Base-by-base conservation (phyloP, 2,797 vertebrate species). In the Labroides dimidiatus region DNA sequence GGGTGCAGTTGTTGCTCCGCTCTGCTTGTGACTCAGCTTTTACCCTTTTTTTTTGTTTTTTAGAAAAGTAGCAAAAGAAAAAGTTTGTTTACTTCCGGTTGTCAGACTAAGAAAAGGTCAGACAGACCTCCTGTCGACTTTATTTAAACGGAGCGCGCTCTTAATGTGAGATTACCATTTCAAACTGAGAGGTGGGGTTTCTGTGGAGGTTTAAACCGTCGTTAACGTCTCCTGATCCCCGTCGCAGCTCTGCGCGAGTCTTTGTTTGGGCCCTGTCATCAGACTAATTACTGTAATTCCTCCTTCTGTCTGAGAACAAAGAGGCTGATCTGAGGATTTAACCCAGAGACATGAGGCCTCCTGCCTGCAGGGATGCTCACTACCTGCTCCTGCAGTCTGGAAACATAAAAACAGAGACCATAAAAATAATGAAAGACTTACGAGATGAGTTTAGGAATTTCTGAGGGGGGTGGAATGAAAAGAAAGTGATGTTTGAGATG, bases 211-310 rank as follows among this genome's bases (percentile, higher is more conserved):
- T 57, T 58, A 48, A 44, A 17, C 12, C 48, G 13, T 60, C 33
- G 62, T 71, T 68, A n/a, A 67, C 58, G 16, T 39, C 23, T 13
- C 49, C 57, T 27, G 61, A 58, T 69, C 51, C 54, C 24, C 65
- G 47, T 56, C 24, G 27, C 6, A 24, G 56, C 65, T 39, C 49
- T 61, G 50, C 13, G 14, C 1, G 21, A 16, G 20, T 70, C 72
- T 76, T 65, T 72, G 49, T 78, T 52, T 47, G 42, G 60, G 45
- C 19, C 60, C 69, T 80, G 78, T 72, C 71, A 44, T 81, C 59
- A 64, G 55, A 11, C 57, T 90, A 90, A 92, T 92, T 80, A 89
- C 80, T 78, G 74, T 88, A 74, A 91, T 89, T 91, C 77, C 71
- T 75, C 64, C 52, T 16, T n/a, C 65, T 59, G 59, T 77, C 56